Evolutionary conservation across 2,113 vertebrate species (phyloP).

Genomic region (Balaeniceps rex): DNA sequence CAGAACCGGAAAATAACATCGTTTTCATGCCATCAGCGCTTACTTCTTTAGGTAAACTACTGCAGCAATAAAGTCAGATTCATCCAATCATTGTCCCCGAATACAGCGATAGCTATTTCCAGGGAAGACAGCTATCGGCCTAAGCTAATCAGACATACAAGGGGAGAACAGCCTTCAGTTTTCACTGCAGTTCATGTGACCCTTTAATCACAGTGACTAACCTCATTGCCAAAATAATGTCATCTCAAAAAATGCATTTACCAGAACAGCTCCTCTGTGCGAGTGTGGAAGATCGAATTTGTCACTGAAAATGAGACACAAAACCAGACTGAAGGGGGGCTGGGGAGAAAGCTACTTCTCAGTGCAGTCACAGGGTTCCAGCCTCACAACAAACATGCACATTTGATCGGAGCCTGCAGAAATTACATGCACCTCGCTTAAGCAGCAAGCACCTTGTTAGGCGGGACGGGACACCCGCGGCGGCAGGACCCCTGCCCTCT

Average conservation of each 20-base stretch:
- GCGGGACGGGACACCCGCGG: not conserved
- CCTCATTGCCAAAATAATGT: not conserved
- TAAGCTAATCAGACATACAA: not conserved
- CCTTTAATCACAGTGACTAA: not conserved
- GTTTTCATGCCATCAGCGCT: not conserved
- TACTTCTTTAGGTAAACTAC: constrained; percentile 27
- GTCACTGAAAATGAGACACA: not conserved
- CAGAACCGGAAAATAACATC: constrained; percentile 21
- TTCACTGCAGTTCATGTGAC: not conserved
- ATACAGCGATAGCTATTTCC: not conserved
- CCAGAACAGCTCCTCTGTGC: not conserved
- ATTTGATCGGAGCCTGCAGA: not conserved
- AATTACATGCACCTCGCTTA: not conserved
- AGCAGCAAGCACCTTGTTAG: not conserved
- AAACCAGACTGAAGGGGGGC: not conserved
- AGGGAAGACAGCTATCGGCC: not conserved
- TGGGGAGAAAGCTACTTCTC: not conserved
- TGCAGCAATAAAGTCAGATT: not conserved
- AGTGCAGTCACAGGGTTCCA: not conserved
- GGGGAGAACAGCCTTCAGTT: not conserved
- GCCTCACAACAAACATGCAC: not conserved
- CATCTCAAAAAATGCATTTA: not conserved
- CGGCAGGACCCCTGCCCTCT: not conserved
- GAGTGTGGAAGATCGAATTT: not conserved
- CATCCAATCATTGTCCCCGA: not conserved